These are phyloP conservation scores for Corythornis vintsioides DNA, from an alignment of 2,113 vertebrate species.

Conservation along the genomic window DNA sequence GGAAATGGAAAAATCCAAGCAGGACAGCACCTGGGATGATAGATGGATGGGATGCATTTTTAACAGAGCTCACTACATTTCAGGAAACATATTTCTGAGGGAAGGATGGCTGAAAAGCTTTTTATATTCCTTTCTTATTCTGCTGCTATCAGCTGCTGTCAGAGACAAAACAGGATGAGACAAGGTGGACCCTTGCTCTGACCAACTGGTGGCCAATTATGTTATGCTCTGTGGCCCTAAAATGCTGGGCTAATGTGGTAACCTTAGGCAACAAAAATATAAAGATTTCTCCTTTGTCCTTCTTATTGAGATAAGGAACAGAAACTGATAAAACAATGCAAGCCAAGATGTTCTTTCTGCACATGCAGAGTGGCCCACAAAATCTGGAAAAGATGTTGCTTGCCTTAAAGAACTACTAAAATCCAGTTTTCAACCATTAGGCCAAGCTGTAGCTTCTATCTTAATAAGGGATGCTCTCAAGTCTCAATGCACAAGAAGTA, in stretches of 20 bases:
- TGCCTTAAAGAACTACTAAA: not conserved
- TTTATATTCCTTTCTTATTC: slow-evolving; percentile 9
- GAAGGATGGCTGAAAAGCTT: slow-evolving; percentile 24
- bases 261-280: not conserved
- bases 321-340: not conserved
- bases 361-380: not conserved
- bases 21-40: slow-evolving; percentile 66
- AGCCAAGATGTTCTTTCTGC: not conserved
- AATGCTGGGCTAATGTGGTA: not conserved
- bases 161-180: not conserved
- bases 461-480: not conserved
- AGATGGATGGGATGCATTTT: slow-evolving; percentile 71
- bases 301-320: not conserved
- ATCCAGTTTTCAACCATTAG: not conserved
- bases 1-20: slow-evolving; percentile 75
- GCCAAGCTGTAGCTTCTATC: not conserved
- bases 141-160: not conserved
- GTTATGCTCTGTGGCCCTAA: not conserved
- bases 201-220: not conserved
- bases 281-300: not conserved
- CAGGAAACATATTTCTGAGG: slow-evolving; percentile 57
- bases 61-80: slow-evolving; percentile 65
- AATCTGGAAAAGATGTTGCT: not conserved
- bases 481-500: not conserved
- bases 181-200: not conserved